Evolutionary conservation across 2,888 invertebrate species (phyloP), one percentile per base, ranked within the genome.

Genomic region (Drosophila demipolita): DNA sequence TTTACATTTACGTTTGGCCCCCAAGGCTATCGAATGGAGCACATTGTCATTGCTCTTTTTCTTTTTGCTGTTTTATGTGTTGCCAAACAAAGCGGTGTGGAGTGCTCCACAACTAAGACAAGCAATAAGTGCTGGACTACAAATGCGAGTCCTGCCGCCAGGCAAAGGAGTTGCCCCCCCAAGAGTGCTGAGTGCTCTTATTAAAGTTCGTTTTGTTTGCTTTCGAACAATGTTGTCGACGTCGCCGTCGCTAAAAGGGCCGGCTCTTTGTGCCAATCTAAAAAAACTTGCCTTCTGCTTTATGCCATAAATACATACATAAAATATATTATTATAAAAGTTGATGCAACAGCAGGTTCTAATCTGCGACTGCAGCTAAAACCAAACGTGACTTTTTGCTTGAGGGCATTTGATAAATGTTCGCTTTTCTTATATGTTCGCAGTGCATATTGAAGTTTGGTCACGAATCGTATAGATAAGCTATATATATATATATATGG

Each of bases 121-220:
- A 66, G 73, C 67, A 64, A 54, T 45, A 63, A 63, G 66, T 52
- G 68, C 61, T 48, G 67, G 66, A 29, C 73, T 17, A 45, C 73
- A 66, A 68, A 52, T 49, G 48, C 29, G 17, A 12, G 36, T 33
- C 40, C 29, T 40, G 54, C 48, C 42, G 50, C 32, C 20, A 33
- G 40, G 42, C 29, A 48, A 45, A 26, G 40, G n/a, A 62, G 68
- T 68, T 49, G 23, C 49, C 36, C 65, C 52, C 6, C 5, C 45
- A 52, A 70, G 72, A 72, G 73, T 65, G 54, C 50, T 64, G 72
- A 75, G 79, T 76, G 80, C 87, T 83, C 84, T 89, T 90, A 87
- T 88, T 83, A 90, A 88, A 89, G 89, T 80, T 82, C 76, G 76
- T 88, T 90, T 90, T 90, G 90, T 87, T 87, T 74, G 83, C 66